A percentile compares a stretch with the other conserved stretches of the same genome.
phyloP scores from a whole-genome alignment of 2,797 vertebrate genomes.

The Sebastes cheni region DNA sequence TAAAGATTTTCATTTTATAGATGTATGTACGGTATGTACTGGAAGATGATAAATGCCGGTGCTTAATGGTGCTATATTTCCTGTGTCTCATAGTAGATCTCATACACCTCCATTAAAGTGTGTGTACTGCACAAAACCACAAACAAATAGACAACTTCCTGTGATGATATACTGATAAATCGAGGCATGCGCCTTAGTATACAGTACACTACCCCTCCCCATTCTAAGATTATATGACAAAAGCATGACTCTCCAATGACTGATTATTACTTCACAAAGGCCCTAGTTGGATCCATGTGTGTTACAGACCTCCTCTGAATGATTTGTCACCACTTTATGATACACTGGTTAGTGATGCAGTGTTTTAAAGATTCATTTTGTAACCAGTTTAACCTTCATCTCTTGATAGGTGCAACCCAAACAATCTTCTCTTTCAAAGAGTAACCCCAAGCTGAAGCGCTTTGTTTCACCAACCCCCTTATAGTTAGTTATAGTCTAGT shows the following conservation, averaged over 20 bases:
- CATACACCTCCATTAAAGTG: neutral
- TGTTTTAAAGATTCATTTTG: neutral
- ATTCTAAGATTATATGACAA: neutral
- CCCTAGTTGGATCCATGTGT: neutral
- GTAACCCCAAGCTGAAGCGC: neutral
- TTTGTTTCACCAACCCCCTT: neutral
- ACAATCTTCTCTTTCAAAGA: neutral
- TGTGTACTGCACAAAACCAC: neutral
- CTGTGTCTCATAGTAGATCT: neutral
- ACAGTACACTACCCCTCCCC: neutral
- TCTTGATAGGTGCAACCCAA: neutral
- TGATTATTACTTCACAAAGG: neutral
- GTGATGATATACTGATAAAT: slow-evolving; percentile 24
- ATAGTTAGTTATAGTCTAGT: no score
- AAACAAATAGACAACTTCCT: slow-evolving; percentile 21
- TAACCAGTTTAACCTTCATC: neutral
- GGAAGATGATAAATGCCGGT: neutral
- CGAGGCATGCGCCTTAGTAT: neutral
- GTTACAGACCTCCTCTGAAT: neutral
- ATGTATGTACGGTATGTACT: neutral
- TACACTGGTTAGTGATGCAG: neutral
- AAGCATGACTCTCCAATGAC: neutral
- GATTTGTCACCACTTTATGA: neutral
- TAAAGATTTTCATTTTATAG: neutral
- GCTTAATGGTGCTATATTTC: neutral